Conservation (phyloP, 2,797 vertebrate genomes). For the Cryptoprocta ferox region DNA sequence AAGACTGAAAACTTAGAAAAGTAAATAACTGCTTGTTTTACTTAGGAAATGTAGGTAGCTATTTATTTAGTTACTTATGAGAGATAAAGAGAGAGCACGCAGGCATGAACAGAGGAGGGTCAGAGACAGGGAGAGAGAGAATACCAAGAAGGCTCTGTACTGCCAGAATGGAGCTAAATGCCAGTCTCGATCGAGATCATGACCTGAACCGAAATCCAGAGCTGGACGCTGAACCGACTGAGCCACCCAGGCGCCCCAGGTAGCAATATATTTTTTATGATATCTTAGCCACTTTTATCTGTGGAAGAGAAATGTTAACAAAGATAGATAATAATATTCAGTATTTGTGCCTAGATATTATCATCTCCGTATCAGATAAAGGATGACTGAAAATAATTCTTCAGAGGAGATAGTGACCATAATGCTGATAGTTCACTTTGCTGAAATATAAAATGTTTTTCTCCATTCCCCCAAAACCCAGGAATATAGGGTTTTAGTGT, state of each 20-base stretch:
- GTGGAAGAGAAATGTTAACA: not conserved
- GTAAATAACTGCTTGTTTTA: conserved; percentile 6
- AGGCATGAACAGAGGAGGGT: no score
- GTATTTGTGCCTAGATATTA: not conserved
- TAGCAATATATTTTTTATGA: not conserved
- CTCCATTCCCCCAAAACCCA: not conserved
- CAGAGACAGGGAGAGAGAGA: no score
- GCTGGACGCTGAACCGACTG: no score
- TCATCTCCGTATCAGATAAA: not conserved
- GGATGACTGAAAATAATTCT: not conserved
- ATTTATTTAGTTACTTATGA: not conserved
- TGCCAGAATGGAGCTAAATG: no score
- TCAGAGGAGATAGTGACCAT: not conserved
- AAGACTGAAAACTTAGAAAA: conserved; percentile 44
- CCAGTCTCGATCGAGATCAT: no score
- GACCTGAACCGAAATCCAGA: no score
- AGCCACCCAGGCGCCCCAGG: no score
- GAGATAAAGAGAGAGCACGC: no score
- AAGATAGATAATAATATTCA: not conserved
- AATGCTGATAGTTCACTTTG: not conserved
- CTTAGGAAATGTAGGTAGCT: not conserved
- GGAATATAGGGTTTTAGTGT: not conserved
- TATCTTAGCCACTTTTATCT: not conserved
- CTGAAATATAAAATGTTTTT: not conserved
- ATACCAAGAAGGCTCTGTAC: no score